phyloP scores from a whole-genome alignment of 2,888 invertebrate genomes.

The Troides oblongomaculatus region DNA sequence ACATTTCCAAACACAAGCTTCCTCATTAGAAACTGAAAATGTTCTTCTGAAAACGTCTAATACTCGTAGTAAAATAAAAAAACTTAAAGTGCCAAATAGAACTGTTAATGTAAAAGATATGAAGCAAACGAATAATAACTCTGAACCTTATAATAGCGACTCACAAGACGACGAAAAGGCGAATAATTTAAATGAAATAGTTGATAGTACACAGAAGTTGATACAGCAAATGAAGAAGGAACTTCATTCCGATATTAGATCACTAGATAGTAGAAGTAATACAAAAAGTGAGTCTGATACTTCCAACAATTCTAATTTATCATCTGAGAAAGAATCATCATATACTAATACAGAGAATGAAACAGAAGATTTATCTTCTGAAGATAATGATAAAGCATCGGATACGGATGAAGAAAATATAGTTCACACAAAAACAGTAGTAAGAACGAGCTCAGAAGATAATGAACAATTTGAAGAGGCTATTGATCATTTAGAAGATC shows the following conservation, averaged over 20 bases:
- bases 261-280: slow-evolving; percentile 64
- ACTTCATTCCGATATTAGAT: slow-evolving; percentile 81
- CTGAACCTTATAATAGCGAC: slow-evolving; percentile 10
- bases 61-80: slow-evolving; percentile 4
- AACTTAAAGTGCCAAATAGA: neutral
- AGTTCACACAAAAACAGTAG: slow-evolving; percentile 33
- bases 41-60: neutral
- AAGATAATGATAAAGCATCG: slow-evolving; percentile 49
- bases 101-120: neutral
- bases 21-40: slow-evolving; percentile 1
- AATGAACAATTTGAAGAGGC: slow-evolving; percentile 75
- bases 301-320: slow-evolving; percentile 50
- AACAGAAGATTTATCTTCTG: slow-evolving; percentile 62
- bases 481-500: slow-evolving; percentile 67
- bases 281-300: slow-evolving; percentile 72
- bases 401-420: slow-evolving; percentile 26
- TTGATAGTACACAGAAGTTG: slow-evolving; percentile 80
- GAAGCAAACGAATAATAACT: neutral
- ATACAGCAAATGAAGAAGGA: slow-evolving; percentile 84
- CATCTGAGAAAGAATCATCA: slow-evolving; percentile 68
- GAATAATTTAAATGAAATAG: slow-evolving; percentile 74
- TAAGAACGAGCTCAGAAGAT: slow-evolving; percentile 70
- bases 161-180: slow-evolving; percentile 47
- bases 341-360: slow-evolving; percentile 69
- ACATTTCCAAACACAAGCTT: slow-evolving; percentile 4